Base-by-base conservation (phyloP, 1,140 invertebrate species). In the Drosophila mojavensis region DNA sequence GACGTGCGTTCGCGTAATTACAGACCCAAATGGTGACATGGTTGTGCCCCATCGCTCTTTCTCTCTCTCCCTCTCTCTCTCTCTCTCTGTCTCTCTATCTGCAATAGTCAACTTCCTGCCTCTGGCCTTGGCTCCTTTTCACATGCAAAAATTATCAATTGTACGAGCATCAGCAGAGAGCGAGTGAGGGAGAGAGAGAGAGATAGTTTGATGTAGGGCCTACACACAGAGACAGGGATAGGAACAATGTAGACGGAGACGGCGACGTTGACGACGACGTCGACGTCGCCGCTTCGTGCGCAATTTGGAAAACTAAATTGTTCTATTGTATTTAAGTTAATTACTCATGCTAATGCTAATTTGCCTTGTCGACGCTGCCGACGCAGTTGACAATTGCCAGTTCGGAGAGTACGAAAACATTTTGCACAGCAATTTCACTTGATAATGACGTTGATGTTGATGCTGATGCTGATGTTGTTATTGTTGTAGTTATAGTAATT, bases 271-370 rank as follows among this genome's bases (percentile, higher is more conserved):
- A 63, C 20, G 20, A 2, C 20, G 68, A 65, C 56, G 83, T 36
- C 33, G 33, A 36, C 36, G 36, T 39, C 36, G 36, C 13, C 36
- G 10, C 41, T 51, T 69, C 80, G 66, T 67, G 70, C 73, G 71
- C 85, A 89, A 89, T 89, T 89, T 78, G 74, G 63, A 84, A 86
- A 89, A 84, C 85, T 90, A 89, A 89, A 89, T 89, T 89, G 80
- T 89, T 81, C 84, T 84, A 89, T 89, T 89, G 84, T 89, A 89
- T 89, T 89, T 89, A 89, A 89, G 84, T 89, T 89, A 89, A 89
- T 89, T 89, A 89, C 85, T 89, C 80, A 78, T 78, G 83, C 84
- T 88, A 88, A 88, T 88, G 80, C 84, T 89, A 89, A 89, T 89
- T 89, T 90, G 78, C 64, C 80, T 75, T 69, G 77, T 79, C 56